Base-by-base conservation (phyloP, 2,797 vertebrate genomes). In the Eidolon dupreanum region DNA sequence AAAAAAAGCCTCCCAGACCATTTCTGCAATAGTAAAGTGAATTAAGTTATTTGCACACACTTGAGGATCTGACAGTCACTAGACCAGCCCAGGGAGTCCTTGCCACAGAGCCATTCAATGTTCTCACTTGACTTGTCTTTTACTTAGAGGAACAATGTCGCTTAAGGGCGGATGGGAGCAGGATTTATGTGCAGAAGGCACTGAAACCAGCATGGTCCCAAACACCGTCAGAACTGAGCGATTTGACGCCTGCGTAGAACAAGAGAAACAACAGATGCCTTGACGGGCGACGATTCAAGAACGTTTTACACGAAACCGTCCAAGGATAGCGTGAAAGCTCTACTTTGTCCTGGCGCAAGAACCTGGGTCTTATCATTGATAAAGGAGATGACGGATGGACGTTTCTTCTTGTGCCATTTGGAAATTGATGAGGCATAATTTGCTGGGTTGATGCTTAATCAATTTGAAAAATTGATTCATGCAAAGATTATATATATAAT, bases 1-100 rank as follows among this genome's bases (percentile, higher is more conserved):
- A 38, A 63, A 7, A 46, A 12, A 46, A 20, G 5, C 31, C 6
- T 79, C 33, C n/a, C 31, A 3, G 26, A 53, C 33, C 11, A 0
- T 55, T 26, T 86, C 43, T n/a, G 55, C 31, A 19, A n/a, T 0
- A 4, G 26, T 12, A 28, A 84, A 84, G 65, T 22, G 59, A 63
- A 63, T 88, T 88, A 57, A 88, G 73, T 51, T 43, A 84, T 88
- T 75, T 70, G 51, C 83, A 74, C 70, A 43, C 43, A 26, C 65
- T 57, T 1, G 43, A 84, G 77, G 41, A 3, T 17, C 22, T 28
- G 24, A 0, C 55, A 6, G 24, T 13, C 41, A 41, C 3, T 8
- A n/a, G 12, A 1, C 10, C 17, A 33, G 24, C n/a, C 10, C 22
- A 2, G 33, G 6, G 20, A 13, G 68, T 43, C 16, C 28, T 19